Evolutionary conservation across 2,797 vertebrate species (phyloP), one percentile per base, ranked within the genome.

Genomic region (Propithecus deckenii): DNA sequence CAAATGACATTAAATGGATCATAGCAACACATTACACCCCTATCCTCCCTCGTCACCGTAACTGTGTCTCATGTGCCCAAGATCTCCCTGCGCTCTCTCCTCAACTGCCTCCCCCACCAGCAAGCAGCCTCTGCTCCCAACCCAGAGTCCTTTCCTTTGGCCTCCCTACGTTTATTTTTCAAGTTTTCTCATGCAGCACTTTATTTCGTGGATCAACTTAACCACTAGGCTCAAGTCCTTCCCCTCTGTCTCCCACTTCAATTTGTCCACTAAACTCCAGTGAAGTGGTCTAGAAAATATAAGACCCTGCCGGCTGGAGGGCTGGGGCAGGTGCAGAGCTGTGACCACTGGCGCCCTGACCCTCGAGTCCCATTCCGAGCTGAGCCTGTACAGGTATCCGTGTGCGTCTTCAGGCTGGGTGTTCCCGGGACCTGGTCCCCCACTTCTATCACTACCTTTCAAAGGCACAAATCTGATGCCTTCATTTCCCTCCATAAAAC

Each of bases 31-130:
- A 0, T 48, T 8, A 7, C 2, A 23, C 43, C 17, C 4, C 18
- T 17, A 20, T 22, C 32, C n/a, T 63, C 23, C 43, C n/a, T 32
- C 7, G 1, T 43, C 1, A 4, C 13, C 1, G 1, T 30, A 0
- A 7, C 4, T 1, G 0, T 13, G 41, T 18, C 28, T 35, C 48
- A 17, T 2, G 30, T n/a, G 30, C 48, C 11, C 0, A 10, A 9
- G 57, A 2, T 30, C 23, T 38, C 20, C 14, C 15, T 8, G 3
- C 1, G 2, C 28, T 28, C 0, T 63, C 11, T 83, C 13, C 15
- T 61, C 20, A 38, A 2, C 8, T 52, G 38, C 57, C 57, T 87
- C 50, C 20, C 1, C 1, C 4, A 10, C 3, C 61, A n/a, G 5
- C 35, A 23, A 23, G 71, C 32, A 15, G 20, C 76, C 80, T 87